Conservation (phyloP, 2,888 invertebrate genomes). For the Lepidochitona cinerea region DNA sequence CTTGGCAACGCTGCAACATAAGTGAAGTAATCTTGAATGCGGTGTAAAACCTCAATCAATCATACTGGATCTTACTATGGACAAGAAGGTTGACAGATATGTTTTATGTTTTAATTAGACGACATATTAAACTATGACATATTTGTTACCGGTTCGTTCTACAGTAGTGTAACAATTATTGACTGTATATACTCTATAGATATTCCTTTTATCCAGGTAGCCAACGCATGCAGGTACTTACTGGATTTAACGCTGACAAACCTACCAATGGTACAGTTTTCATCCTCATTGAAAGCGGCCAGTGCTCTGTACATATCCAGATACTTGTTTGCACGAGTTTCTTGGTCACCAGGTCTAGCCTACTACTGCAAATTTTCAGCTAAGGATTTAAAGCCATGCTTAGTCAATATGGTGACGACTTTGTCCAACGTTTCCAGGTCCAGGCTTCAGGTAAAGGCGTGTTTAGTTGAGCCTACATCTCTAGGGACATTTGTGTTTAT, state of each 20-base stretch:
- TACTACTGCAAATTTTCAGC: conserved; percentile 52
- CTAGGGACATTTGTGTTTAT: too few relatives aligned
- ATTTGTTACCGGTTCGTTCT: too few relatives aligned
- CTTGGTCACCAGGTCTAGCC: conserved; percentile 44
- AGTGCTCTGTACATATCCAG: conserved; percentile 50
- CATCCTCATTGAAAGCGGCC: conserved; percentile 50
- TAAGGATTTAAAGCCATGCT: conserved; percentile 37
- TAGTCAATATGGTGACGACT: conserved; percentile 33
- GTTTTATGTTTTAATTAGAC: too few relatives aligned
- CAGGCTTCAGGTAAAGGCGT: conserved; percentile 44
- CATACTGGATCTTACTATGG: too few relatives aligned
- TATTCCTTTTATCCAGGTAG: conserved; percentile 32
- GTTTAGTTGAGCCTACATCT: too few relatives aligned
- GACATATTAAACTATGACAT: too few relatives aligned
- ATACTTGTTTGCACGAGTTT: conserved; percentile 26
- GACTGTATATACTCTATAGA: too few relatives aligned
- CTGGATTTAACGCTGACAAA: conserved; percentile 49
- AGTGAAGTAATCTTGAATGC: too few relatives aligned
- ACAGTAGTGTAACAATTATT: too few relatives aligned
- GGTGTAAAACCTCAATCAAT: too few relatives aligned
- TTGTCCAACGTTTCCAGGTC: conserved; percentile 32
- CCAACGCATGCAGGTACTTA: conserved; percentile 45
- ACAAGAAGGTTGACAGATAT: too few relatives aligned
- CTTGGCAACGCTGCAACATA: too few relatives aligned
- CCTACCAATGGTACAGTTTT: conserved; percentile 36